Percentiles rank a stretch among this genome's conserved stretches.
Evolutionary conservation across 2,888 invertebrate species (phyloP).

Genomic region (Sarcophaga rosellei): DNA sequence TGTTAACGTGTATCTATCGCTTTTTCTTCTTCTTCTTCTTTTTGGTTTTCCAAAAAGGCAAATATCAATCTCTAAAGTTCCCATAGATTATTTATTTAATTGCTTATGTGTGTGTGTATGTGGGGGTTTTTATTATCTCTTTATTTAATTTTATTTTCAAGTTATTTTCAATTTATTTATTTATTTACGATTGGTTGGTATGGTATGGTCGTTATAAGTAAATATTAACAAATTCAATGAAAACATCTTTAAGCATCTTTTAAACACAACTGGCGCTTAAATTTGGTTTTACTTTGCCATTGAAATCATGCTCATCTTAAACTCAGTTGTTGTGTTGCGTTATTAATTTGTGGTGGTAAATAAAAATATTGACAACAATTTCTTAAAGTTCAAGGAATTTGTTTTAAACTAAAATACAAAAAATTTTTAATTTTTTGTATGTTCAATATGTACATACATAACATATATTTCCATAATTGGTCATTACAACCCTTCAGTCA

Average conservation of each 20-base stretch:
- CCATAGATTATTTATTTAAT: slow-evolving; percentile 43
- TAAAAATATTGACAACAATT: too few relatives aligned
- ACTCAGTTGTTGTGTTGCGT: not conserved
- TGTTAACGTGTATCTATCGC: slow-evolving; percentile 12
- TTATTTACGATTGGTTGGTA: not conserved
- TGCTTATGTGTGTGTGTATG: slow-evolving; percentile 50
- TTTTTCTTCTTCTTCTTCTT: not conserved
- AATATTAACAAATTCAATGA: slow-evolving; percentile 41
- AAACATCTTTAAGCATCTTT: not conserved
- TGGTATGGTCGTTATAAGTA: not conserved
- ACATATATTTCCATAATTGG: too few relatives aligned
- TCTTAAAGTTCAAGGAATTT: too few relatives aligned
- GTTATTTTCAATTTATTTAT: slow-evolving; percentile 5
- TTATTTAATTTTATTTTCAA: slow-evolving; percentile 28
- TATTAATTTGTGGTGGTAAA: too few relatives aligned
- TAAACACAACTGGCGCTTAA: slow-evolving; percentile 36
- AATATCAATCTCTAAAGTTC: slow-evolving; percentile 20
- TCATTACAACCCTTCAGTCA: too few relatives aligned
- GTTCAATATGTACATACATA: too few relatives aligned
- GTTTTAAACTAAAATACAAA: too few relatives aligned
- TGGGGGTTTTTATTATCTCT: slow-evolving; percentile 45
- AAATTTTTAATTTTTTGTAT: too few relatives aligned
- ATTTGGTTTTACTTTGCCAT: slow-evolving; percentile 14
- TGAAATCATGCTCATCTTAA: slow-evolving; percentile 3
- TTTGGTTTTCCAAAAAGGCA: not conserved